These are phyloP conservation scores for Drosophila subquinaria DNA, from an alignment of 2,888 invertebrate species.

Conservation along the genomic window DNA sequence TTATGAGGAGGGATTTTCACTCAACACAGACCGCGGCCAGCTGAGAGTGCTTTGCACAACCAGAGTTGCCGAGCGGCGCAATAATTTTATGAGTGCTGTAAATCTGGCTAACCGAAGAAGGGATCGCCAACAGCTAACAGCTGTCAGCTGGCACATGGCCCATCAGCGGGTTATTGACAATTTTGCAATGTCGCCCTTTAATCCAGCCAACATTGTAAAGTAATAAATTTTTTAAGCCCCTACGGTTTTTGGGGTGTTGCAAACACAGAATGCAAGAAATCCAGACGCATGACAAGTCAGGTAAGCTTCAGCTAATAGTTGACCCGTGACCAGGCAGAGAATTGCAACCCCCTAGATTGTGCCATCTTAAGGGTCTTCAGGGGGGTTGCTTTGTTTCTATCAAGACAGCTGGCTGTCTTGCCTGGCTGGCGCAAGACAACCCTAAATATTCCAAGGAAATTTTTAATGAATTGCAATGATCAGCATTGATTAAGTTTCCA, in stretches of 20 bases:
- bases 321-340: slow-evolving; percentile 61
- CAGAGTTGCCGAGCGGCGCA: slow-evolving; percentile 70
- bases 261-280: slow-evolving; percentile 10
- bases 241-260: slow-evolving; percentile 36
- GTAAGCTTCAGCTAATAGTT: slow-evolving; percentile 69
- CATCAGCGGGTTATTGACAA: slow-evolving; percentile 57
- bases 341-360: slow-evolving; percentile 60
- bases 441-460: slow-evolving; percentile 39
- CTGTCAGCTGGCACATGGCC: slow-evolving; percentile 63
- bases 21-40: slow-evolving; percentile 35
- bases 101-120: slow-evolving; percentile 56
- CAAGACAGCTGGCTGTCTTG: slow-evolving; percentile 64
- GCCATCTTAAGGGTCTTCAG: slow-evolving; percentile 28
- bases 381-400: slow-evolving; percentile 53
- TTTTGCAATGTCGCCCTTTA: slow-evolving; percentile 50
- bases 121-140: slow-evolving; percentile 50
- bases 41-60: slow-evolving; percentile 62
- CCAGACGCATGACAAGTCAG: slow-evolving; percentile 42
- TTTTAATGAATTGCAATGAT: slow-evolving; percentile 69
- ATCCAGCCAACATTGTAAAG: slow-evolving; percentile 70
- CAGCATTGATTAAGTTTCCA: slow-evolving; percentile 59
- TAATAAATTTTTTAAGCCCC: slow-evolving; percentile 43
- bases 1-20: slow-evolving; percentile 52
- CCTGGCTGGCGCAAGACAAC: slow-evolving; percentile 49
- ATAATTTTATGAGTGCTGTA: slow-evolving; percentile 56